A percentile compares a stretch with the other conserved stretches of the same genome.
Conservation (phyloP, 2,888 invertebrate species). For the Dynastes tityus region DNA sequence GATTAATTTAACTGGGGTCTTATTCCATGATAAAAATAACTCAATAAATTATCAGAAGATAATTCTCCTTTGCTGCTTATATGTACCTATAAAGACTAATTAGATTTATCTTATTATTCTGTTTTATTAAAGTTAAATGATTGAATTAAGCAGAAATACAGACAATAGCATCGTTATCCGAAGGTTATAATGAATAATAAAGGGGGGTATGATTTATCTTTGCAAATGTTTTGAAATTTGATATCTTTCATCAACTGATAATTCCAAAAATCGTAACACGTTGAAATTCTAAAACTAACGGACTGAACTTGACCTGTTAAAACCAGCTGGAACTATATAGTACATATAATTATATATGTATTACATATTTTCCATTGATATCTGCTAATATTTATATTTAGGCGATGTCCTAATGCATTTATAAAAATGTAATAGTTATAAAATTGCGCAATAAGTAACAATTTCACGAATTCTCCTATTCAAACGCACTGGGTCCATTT, state of each 20-base stretch:
- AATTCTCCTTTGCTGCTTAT: too few species aligned
- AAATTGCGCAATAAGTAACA: slow-evolving; percentile 11
- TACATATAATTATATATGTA: too few species aligned
- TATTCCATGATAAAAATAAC: too few species aligned
- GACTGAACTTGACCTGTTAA: slow-evolving; percentile 32
- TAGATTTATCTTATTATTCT: too few species aligned
- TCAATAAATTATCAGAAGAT: too few species aligned
- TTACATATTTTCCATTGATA: slow-evolving; percentile 2
- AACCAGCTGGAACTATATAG: slow-evolving; percentile 2
- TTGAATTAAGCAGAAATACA: not conserved
- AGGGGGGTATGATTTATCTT: not conserved
- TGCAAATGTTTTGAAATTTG: not conserved
- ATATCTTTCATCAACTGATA: not conserved
- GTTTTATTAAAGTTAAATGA: too few species aligned
- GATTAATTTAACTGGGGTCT: too few species aligned
- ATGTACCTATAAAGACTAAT: too few species aligned
- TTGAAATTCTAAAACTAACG: not conserved
- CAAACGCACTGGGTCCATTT: not conserved
- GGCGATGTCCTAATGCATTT: not conserved
- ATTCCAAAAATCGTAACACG: too few species aligned
- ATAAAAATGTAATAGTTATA: not conserved
- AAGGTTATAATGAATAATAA: too few species aligned
- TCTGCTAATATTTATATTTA: not conserved
- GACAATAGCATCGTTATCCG: too few species aligned
- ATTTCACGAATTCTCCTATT: slow-evolving; percentile 2